Evolutionary conservation across 2,888 invertebrate genomes (phyloP), one percentile per base, ranked within the genome.

Genomic region (Psococerastis gibbosa): DNA sequence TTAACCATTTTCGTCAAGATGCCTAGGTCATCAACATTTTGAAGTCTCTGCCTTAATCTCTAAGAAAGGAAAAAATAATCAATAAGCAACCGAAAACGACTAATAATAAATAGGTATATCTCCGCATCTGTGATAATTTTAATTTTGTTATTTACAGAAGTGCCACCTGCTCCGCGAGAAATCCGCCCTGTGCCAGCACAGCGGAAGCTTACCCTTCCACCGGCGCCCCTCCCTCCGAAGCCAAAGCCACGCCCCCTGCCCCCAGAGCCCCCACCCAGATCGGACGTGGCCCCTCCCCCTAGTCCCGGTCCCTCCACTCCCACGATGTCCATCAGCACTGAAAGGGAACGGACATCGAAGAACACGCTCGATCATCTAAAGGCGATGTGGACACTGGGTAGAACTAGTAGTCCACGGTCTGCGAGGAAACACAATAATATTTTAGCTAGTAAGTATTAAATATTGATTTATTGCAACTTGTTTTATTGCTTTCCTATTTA

Each of bases 361-460:
- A 22, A 22, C 20, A 38, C 38, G n/a, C 22, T 38, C 13, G 38
- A 38, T 6, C 17, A 22, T 20, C 20, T 38, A 13, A 38, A 38
- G 18, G 38, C 38, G 6, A 38, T 38, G 17, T 38, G 17, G 38
- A 38, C 38, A n/a, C 18, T 38, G 4, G 38, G 38, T 6, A 5
- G 38, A 11, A 38, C n/a, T 13, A 45, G 45, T 6, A 49, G 49
- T 22, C 50, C 50, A 3, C 33, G 48, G 5, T 51, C 53, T 13
- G 45, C 53, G 15, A 47, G 78, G 55, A 80, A 80, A 63, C 78
- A 77, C 55, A 81, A 78, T 56, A 75, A 75, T 18, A 66, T 81
- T 23, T 63, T 81, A 23, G 75, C 78, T 32, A 82, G 78, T 79
- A 56, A 71, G 75, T 69, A 18, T 45, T 35, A 1, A 27, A 11